Evolutionary conservation across 2,797 vertebrate genomes (phyloP).

Genomic region (Phalanger gymnotis): DNA sequence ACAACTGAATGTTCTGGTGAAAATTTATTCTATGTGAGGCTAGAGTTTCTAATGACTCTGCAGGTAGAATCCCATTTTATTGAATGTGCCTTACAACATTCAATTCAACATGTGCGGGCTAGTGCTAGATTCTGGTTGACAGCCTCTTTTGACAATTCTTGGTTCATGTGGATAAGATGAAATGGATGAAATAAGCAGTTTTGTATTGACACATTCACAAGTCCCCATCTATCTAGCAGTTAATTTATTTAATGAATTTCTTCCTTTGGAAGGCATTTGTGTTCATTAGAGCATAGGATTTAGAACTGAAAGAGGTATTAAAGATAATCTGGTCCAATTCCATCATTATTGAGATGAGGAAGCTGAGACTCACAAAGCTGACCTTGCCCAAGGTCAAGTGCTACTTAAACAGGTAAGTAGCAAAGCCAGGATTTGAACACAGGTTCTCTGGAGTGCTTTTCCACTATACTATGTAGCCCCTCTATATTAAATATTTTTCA

Average conservation of each 20-base stretch:
- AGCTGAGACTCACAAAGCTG: neutral
- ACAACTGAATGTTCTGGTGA: neutral
- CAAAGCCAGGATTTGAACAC: neutral
- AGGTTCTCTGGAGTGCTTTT: neutral
- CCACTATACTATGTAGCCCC: neutral
- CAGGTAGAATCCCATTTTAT: slow-evolving; percentile 15
- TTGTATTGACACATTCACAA: neutral
- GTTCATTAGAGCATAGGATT: neutral
- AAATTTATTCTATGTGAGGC: neutral
- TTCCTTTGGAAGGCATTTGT: slow-evolving; percentile 32
- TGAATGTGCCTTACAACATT: neutral
- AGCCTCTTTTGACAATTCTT: neutral
- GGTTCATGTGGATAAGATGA: neutral
- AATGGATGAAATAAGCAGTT: slow-evolving; percentile 13
- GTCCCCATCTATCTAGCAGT: neutral
- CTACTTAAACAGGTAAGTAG: neutral
- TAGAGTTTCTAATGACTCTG: neutral
- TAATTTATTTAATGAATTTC: slow-evolving; percentile 17
- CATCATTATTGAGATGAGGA: neutral
- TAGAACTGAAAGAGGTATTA: neutral
- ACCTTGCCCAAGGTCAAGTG: neutral
- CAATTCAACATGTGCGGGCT: slow-evolving; percentile 10
- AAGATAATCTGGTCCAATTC: neutral
- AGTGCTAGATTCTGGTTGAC: slow-evolving; percentile 19
- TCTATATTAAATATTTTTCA: neutral